Conservation (phyloP, 2,888 invertebrate species). For the Nomada fucata region DNA sequence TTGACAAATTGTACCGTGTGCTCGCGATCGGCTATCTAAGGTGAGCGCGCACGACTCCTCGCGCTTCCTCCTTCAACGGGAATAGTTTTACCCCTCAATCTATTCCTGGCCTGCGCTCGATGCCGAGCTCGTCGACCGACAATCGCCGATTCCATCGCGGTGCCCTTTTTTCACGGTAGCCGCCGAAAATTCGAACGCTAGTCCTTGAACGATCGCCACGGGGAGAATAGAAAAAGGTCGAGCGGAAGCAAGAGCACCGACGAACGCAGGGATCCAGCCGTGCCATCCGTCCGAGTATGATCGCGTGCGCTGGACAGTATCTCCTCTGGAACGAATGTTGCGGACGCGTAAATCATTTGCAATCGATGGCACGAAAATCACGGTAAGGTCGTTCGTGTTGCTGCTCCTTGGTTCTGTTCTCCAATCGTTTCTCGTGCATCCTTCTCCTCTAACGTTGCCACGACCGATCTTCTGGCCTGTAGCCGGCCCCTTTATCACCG, state of each 20-base stretch:
- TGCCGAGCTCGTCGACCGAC: background rate
- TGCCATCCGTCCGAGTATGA: slow-evolving; percentile 37
- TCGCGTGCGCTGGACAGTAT: slow-evolving; percentile 50
- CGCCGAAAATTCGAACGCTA: too few species aligned
- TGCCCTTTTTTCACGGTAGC: too few species aligned
- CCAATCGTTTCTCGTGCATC: slow-evolving; percentile 36
- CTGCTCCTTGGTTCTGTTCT: slow-evolving; percentile 15
- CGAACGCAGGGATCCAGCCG: slow-evolving; percentile 34
- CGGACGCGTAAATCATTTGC: slow-evolving; percentile 62
- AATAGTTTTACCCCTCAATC: background rate
- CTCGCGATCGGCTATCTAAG: slow-evolving; percentile 30
- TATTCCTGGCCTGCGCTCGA: background rate
- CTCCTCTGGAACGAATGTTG: slow-evolving; percentile 16
- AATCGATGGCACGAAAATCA: slow-evolving; percentile 64
- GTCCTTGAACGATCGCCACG: background rate
- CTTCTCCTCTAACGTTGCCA: slow-evolving; percentile 2
- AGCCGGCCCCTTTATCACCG: slow-evolving; percentile 58
- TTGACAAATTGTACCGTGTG: slow-evolving; percentile 51
- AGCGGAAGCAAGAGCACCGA: background rate
- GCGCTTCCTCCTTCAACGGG: background rate
- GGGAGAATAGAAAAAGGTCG: background rate
- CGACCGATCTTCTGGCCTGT: slow-evolving; percentile 13
- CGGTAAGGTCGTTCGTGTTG: slow-evolving; percentile 54
- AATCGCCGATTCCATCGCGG: background rate
- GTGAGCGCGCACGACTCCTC: slow-evolving; percentile 3